Conservation (phyloP, 2,888 invertebrate genomes). For the Eristalis arbustorum region DNA sequence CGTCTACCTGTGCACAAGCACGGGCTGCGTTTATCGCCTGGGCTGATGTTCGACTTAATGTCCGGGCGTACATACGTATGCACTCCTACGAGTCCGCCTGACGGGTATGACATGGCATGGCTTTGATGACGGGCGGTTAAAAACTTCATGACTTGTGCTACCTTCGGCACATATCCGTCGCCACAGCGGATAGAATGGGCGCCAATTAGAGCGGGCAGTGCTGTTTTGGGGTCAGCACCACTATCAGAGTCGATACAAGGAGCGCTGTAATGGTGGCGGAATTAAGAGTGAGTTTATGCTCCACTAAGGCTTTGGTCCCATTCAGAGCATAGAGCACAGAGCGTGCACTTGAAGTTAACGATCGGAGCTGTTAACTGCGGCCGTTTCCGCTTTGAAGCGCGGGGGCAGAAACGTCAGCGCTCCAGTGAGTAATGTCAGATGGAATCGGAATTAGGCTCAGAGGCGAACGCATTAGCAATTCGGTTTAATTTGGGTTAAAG, state of each 20-base stretch:
- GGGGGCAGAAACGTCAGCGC: background rate
- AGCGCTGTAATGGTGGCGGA: conserved; percentile 40
- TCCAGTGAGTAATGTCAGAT: conserved; percentile 2
- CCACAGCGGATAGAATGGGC: background rate
- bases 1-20: conserved; percentile 1
- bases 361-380: conserved; percentile 40
- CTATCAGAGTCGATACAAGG: conserved; percentile 7
- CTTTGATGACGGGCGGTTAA: conserved; percentile 34
- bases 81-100: background rate
- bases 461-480: background rate
- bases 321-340: background rate
- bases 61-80: conserved; percentile 19
- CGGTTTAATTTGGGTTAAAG: background rate
- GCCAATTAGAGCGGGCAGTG: background rate
- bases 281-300: conserved; percentile 30
- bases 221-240: conserved; percentile 21
- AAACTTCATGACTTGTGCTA: conserved; percentile 9
- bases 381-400: conserved; percentile 7
- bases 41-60: conserved; percentile 37
- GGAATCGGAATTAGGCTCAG: conserved; percentile 13
- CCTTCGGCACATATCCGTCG: background rate
- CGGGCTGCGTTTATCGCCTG: conserved; percentile 29
- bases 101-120: background rate
- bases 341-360: conserved; percentile 39
- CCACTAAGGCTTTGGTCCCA: background rate